Base-by-base conservation (phyloP, 2,113 vertebrate species). In the Heterotilapia buettikoferi region DNA sequence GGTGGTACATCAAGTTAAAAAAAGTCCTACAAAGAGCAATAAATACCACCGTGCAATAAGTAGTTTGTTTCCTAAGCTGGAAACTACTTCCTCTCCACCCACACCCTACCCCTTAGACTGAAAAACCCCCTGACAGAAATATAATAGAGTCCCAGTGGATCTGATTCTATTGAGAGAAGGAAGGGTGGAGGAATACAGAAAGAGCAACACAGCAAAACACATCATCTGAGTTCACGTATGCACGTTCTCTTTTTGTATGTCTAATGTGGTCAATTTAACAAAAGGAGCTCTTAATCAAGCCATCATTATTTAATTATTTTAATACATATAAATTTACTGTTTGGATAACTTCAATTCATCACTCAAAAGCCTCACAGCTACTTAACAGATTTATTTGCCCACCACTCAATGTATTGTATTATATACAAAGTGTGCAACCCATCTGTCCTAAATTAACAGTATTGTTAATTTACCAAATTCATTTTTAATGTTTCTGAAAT, bases 21-120 rank as follows among this genome's bases (percentile, higher is more conserved):
- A 54, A 54, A 1, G n/a, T 12, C 40, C 71, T 12, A 76, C 40
- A 76, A 40, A 24, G 18, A n/a, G 45, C 33, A 53, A 40, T 54
- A 56, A 36, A 86, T 43, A 53, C 8, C 56, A 53, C 5, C 6
- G n/a, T 50, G 26, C 81, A 53, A 84, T 54, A 86, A 71, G 68
- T 73, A 40, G 50, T 61, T 78, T 80, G 12, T 76, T 84, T 89
- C 14, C 10, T 79, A 76, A 79, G 43, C 19, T 88, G 86, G 33
- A 92, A 91, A 85, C 84, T 68, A 86, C 86, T 95, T 97, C 95
- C 95, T 93, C 93, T 93, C 92, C 95, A 94, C 94, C 94, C 94
- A 95, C 81, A 92, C 91, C 88, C 91, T 90, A 31, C 12, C 33
- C 13, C 47, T 31, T 36, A 78, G 73, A 66, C 82, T 43, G 19